Evolutionary conservation across 2,113 vertebrate genomes (phyloP), one percentile per base, ranked within the genome.

Genomic region (Microtus montanus): DNA sequence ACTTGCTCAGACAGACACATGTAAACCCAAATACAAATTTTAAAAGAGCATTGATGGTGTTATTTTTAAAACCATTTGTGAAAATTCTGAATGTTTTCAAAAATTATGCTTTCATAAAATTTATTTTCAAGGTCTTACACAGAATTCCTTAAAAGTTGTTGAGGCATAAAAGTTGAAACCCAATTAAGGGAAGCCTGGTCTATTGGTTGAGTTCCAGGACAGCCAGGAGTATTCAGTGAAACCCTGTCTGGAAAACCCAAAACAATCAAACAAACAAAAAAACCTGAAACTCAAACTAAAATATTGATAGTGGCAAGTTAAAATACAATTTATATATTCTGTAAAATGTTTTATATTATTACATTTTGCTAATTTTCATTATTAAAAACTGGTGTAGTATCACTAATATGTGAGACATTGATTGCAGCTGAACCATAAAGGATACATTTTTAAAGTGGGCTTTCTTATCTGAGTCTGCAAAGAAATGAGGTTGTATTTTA

Each of bases 401-500:
- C 97, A 92, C 95, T 97, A 98, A 95, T 95, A 93, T 94, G 96
- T 95, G 97, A 95, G 98, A 96, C 96, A 96, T 94, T 95, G 97
- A 96, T 91, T 95, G 94, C 96, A 96, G 87, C 77, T 96, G 66
- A 90, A 97, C 77, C 97, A 92, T 97, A 95, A 63, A 97, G 79
- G 70, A 95, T 70, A 79, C 93, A 96, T 97, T 96, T 97, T 75
- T 92, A 70, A 97, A 97, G 75, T 52, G 10, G 61, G 10, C 93
- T 97, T 98, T 89, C 82, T 41, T 91, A 94, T 95, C 96, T 94
- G 14, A 96, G 91, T 94, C 93, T 96, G 92, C 90, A 98, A 97
- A 86, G 82, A 92, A 93, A 97, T 92, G 93, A 84, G 95, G 96
- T 98, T 97, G 80, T 33, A 83, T 95, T 96, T 87, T 95, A 91